Percentiles rank a stretch among this genome's conserved stretches.
phyloP scores from a whole-genome alignment of 1,140 invertebrate species.

The Neoseiulus cucumeris region DNA sequence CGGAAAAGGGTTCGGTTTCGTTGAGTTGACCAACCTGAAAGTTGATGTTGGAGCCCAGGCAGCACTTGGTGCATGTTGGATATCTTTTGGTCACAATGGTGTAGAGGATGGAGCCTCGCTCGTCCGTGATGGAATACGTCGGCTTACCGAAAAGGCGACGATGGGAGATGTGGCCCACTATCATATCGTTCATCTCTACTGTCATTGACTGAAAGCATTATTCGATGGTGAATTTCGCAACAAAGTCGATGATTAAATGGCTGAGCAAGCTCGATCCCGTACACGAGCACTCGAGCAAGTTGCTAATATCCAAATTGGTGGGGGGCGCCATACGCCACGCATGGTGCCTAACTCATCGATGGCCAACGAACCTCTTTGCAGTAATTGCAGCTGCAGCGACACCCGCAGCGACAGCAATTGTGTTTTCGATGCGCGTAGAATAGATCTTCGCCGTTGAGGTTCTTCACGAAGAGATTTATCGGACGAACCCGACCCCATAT shows the following conservation, averaged over 20 bases:
- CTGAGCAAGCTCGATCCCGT: too few relatives aligned
- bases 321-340: too few relatives aligned
- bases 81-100: not conserved
- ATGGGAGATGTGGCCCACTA: not conserved
- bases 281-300: too few relatives aligned
- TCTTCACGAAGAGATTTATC: not conserved
- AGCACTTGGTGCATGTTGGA: not conserved
- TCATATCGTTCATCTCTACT: not conserved
- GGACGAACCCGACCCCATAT: not conserved
- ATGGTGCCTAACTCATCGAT: too few relatives aligned
- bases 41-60: not conserved
- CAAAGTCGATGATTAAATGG: too few relatives aligned
- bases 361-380: not conserved
- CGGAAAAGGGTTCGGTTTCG: too few relatives aligned
- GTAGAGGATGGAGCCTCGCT: not conserved
- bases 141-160: not conserved
- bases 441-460: not conserved
- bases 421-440: not conserved
- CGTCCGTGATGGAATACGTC: not conserved
- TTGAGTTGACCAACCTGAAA: not conserved
- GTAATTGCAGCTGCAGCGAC: not conserved
- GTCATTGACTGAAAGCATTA: not conserved
- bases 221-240: too few relatives aligned
- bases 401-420: constrained; percentile 1
- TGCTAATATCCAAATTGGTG: too few relatives aligned